phyloP scores from a whole-genome alignment of 2,888 invertebrate genomes.

The Sepiola atlantica region DNA sequence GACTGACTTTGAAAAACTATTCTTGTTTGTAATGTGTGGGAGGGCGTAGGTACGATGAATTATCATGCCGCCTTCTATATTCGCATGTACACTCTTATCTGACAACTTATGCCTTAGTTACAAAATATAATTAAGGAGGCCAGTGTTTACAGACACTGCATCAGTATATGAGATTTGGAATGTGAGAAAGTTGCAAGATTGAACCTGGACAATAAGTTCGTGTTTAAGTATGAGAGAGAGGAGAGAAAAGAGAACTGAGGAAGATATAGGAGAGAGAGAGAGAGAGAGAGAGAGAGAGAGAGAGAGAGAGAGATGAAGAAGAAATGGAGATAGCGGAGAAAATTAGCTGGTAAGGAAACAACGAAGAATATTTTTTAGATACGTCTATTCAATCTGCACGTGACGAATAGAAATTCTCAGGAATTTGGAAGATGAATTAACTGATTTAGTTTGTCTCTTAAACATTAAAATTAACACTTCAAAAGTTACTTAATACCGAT shows the following conservation, averaged over 20 bases:
- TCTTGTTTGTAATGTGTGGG: neutral
- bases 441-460: too few species aligned
- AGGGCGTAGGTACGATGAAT: neutral
- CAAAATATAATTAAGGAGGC: neutral
- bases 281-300: neutral
- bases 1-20: neutral
- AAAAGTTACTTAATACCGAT: too few species aligned
- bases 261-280: neutral
- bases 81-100: neutral
- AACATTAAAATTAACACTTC: too few species aligned
- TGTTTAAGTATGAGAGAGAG: neutral
- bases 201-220: accelerated
- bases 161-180: neutral
- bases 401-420: too few species aligned
- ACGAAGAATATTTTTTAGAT: too few species aligned
- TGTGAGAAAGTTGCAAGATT: neutral
- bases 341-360: too few species aligned
- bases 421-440: too few species aligned
- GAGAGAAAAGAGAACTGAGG: neutral
- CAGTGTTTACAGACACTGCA: neutral
- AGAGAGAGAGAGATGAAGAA: too few species aligned
- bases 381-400: too few species aligned
- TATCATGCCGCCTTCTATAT: neutral
- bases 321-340: too few species aligned
- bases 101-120: neutral